Conservation (phyloP, 2,888 invertebrate genomes). For the Escarpia spicata region DNA sequence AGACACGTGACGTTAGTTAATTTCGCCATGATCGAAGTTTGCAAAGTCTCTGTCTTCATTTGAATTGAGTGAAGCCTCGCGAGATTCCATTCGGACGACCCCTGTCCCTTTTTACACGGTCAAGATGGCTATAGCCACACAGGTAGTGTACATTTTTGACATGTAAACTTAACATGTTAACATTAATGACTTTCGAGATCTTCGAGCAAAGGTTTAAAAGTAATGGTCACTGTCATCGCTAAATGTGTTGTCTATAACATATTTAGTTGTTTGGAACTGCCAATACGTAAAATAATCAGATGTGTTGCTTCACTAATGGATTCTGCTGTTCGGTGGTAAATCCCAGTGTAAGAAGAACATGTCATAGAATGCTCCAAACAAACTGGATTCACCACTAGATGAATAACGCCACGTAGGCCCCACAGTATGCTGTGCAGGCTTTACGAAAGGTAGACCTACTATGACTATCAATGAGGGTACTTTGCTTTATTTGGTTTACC, state of each 20-base stretch:
- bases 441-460: too few species aligned
- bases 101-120: background rate
- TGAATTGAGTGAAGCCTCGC: background rate
- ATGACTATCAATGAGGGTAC: background rate
- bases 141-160: background rate
- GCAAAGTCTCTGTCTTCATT: background rate
- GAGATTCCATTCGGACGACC: background rate
- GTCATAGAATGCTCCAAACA: too few species aligned
- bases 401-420: too few species aligned
- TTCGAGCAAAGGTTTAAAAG: background rate
- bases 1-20: too few species aligned
- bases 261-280: background rate
- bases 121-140: background rate
- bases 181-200: too few species aligned
- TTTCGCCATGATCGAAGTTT: too few species aligned
- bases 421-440: too few species aligned
- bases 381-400: too few species aligned
- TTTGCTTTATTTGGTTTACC: background rate
- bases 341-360: too few species aligned
- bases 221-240: background rate
- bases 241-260: background rate
- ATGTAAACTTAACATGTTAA: background rate
- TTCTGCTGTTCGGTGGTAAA: background rate
- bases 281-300: background rate
- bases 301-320: background rate